Evolutionary conservation across 2,888 invertebrate species (phyloP).

Genomic region (Pyrgus malvae): DNA sequence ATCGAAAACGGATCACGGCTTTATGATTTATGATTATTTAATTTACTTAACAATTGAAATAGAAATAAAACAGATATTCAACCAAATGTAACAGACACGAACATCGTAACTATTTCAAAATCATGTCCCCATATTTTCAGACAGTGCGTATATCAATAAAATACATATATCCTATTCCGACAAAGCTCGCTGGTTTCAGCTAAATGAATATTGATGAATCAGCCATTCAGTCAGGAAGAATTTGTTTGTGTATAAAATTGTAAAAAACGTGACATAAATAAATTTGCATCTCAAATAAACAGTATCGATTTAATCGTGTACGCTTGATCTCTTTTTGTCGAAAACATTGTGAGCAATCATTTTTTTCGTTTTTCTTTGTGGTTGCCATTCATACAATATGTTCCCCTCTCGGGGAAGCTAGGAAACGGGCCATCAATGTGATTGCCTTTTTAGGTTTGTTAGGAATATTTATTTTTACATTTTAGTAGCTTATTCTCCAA

Average conservation of each 20-base stretch:
- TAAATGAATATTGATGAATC: constrained; percentile 28
- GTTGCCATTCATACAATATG: background rate
- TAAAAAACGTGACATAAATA: constrained; percentile 29
- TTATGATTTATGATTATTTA: no score
- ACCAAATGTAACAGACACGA: no score
- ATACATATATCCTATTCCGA: constrained; percentile 13
- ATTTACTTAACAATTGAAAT: no score
- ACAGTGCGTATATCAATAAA: constrained; percentile 6
- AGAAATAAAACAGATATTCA: no score
- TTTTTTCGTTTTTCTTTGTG: background rate
- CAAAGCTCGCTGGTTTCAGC: constrained; percentile 22
- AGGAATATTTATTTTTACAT: no score
- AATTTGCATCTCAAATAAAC: constrained; percentile 25
- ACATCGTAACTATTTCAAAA: constrained; percentile 7
- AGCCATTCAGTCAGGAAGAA: constrained; percentile 27
- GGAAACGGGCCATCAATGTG: no score
- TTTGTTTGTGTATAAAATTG: constrained; percentile 27
- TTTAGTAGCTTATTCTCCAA: no score
- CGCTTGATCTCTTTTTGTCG: constrained; percentile 15
- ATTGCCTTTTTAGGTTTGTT: no score
- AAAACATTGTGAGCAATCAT: constrained; percentile 10
- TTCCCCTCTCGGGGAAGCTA: no score
- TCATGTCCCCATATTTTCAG: constrained; percentile 14
- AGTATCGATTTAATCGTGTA: constrained; percentile 26
- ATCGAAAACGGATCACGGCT: no score